Percentiles rank a stretch among this genome's conserved stretches.
Conservation (phyloP, 2,888 invertebrate genomes). For the Lacanobia oleracea region DNA sequence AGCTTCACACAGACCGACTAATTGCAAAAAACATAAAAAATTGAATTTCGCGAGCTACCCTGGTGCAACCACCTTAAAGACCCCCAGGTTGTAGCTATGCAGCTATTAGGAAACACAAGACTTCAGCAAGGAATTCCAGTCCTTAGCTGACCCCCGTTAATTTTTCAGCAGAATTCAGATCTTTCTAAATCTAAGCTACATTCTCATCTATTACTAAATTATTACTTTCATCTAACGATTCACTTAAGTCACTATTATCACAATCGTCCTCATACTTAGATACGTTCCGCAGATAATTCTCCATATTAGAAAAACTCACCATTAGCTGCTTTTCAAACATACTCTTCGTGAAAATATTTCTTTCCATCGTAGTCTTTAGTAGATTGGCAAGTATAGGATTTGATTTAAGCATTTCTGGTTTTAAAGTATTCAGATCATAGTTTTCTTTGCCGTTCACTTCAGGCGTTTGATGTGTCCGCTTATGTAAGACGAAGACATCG, state of each 20-base stretch:
- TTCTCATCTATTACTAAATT: slow-evolving; percentile 77
- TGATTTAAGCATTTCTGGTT: slow-evolving; percentile 78
- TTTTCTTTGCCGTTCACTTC: slow-evolving; percentile 76
- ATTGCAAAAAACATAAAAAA: too few relatives aligned
- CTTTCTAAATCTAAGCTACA: slow-evolving; percentile 46
- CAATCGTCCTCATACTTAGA: slow-evolving; percentile 57
- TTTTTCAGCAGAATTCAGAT: slow-evolving; percentile 36
- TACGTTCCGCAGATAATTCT: slow-evolving; percentile 79
- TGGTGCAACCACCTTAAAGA: too few relatives aligned
- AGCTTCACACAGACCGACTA: too few relatives aligned
- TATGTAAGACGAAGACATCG: slow-evolving; percentile 83
- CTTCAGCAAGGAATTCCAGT: not conserved
- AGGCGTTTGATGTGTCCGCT: slow-evolving; percentile 72
- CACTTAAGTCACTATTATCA: slow-evolving; percentile 64
- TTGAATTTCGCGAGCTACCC: too few relatives aligned
- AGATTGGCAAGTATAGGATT: slow-evolving; percentile 86
- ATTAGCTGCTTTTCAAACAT: slow-evolving; percentile 80
- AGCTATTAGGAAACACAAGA: not conserved
- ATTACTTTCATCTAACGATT: slow-evolving; percentile 70
- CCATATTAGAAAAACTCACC: slow-evolving; percentile 81
- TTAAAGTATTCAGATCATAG: slow-evolving; percentile 67
- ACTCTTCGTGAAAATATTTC: slow-evolving; percentile 69
- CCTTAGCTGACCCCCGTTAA: not conserved
- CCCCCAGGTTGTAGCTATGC: too few relatives aligned
- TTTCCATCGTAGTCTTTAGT: slow-evolving; percentile 71